Conservation (phyloP, 1,140 invertebrate species). For the Drosophila suzukii region DNA sequence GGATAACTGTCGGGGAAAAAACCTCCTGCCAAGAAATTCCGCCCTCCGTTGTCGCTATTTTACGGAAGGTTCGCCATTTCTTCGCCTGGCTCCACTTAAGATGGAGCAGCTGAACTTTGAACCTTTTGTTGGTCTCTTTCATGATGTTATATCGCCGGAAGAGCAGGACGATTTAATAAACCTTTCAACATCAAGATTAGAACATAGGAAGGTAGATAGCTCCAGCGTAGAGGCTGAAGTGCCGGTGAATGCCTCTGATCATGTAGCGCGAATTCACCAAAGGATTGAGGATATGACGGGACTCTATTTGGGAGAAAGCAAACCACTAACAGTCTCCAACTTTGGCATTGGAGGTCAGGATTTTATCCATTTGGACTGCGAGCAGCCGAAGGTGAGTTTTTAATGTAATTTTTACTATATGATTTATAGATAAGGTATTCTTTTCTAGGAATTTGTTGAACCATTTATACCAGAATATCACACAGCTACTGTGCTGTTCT, state of each 20-base stretch:
- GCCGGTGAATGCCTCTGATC: constrained; percentile 88
- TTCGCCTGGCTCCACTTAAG: constrained; percentile 94
- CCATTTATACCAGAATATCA: constrained; percentile 20
- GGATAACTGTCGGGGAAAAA: constrained; percentile 28
- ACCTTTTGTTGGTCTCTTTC: constrained; percentile 94
- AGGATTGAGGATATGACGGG: constrained; percentile 91
- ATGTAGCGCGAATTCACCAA: constrained; percentile 44
- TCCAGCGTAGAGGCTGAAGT: constrained; percentile 88
- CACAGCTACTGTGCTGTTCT: constrained; percentile 46
- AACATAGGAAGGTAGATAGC: constrained; percentile 90
- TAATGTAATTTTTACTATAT: background rate
- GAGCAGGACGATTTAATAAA: constrained; percentile 95
- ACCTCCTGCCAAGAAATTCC: constrained; percentile 32
- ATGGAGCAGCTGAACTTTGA: constrained; percentile 93
- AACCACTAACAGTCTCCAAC: constrained; percentile 87
- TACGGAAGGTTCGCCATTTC: constrained; percentile 88
- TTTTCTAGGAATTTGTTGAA: background rate
- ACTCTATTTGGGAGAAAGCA: constrained; percentile 85
- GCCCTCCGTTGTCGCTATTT: constrained; percentile 92
- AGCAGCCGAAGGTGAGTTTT: constrained; percentile 1
- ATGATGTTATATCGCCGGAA: constrained; percentile 93
- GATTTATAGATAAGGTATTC: rapidly evolving
- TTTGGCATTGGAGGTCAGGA: constrained; percentile 90
- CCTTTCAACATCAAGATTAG: constrained; percentile 93
- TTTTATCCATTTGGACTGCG: constrained; percentile 88